Evolutionary conservation across 2,113 vertebrate species (phyloP), one percentile per base, ranked within the genome.

Genomic region (Barnardius zonarius): DNA sequence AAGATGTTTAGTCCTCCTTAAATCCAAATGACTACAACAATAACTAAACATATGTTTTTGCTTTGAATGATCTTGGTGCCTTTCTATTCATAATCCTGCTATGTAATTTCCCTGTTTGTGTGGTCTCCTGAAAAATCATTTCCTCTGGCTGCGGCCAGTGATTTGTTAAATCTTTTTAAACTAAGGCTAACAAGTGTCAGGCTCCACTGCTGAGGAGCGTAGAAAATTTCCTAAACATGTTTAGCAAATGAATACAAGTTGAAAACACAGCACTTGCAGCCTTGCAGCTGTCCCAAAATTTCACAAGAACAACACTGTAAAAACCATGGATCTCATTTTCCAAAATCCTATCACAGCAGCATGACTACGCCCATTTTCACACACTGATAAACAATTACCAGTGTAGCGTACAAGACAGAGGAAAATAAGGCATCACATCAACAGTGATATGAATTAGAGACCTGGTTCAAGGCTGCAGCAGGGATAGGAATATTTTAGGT

Each of bases 321-420:
- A 35, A 95, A 27, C 30, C 73, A 37, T 5, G 46, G 46, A 74
- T 86, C 35, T 92, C 30, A 31, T 83, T 94, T 93, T 86, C 79
- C 61, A 75, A 80, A 88, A 43, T 55, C 64, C 46, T 88, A 39
- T 74, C 76, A 35, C 72, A 94, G 79, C 85, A 61, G 82, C 72
- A 67, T 23, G 64, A 46, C 85, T 80, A 35, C n/a, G 46, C 23
- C 48, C 20, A 25, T 76, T 89, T 91, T 73, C 89, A 93, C 72
- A 75, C 75, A 63, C 2, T 1, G 0, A 62, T 57, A 46, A 92
- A 35, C 67, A 69, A 83, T 91, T 82, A 69, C 67, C 59, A 13
- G 1, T 0, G 0, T 20, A 37, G 39, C 0, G 0, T 52, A 37
- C 37, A 61, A 68, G 59, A 35, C 1, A 48, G 41, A 90, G 48